phyloP scores from a whole-genome alignment of 1,140 invertebrate species.

The Lepidotrigona ventralis region DNA sequence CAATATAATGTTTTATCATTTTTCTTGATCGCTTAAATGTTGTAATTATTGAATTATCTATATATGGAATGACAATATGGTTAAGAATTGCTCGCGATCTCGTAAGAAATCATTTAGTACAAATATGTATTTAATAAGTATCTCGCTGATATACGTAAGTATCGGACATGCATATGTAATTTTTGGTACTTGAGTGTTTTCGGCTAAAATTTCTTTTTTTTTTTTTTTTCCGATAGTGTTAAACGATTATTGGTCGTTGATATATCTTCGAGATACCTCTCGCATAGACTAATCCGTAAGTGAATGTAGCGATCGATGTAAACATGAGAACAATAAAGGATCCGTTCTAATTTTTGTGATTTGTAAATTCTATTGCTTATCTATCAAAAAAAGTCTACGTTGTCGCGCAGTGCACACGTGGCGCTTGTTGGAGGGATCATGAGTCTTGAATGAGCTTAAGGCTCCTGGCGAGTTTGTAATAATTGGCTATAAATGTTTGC shows the following conservation, averaged over 20 bases:
- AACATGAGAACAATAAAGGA: constrained; percentile 61
- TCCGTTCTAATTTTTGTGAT: constrained; percentile 45
- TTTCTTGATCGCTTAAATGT: constrained; percentile 17
- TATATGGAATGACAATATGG: constrained; percentile 68
- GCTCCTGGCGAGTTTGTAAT: constrained; percentile 72
- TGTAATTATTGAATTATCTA: constrained; percentile 44
- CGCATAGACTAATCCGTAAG: constrained; percentile 10
- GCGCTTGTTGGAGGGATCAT: constrained; percentile 72
- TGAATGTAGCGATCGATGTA: constrained; percentile 46
- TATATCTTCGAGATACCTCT: constrained; percentile 24
- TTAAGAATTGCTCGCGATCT: constrained; percentile 55
- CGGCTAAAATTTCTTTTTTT: constrained; percentile 19
- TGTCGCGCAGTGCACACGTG: constrained; percentile 27
- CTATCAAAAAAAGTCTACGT: constrained; percentile 50
- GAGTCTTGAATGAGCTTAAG: constrained; percentile 70
- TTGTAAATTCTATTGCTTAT: constrained; percentile 52
- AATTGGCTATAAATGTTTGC: constrained; percentile 66
- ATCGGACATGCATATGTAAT: constrained; percentile 12
- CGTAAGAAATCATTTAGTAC: constrained; percentile 47
- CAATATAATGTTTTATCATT: constrained; percentile 48
- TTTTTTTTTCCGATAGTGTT: not conserved
- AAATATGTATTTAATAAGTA: constrained; percentile 10
- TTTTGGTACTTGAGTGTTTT: not conserved
- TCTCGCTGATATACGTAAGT: constrained; percentile 6
- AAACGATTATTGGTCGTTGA: constrained; percentile 20